These are phyloP conservation scores for Baronia brevicornis DNA, from an alignment of 2,888 invertebrate genomes.

Conservation along the genomic window DNA sequence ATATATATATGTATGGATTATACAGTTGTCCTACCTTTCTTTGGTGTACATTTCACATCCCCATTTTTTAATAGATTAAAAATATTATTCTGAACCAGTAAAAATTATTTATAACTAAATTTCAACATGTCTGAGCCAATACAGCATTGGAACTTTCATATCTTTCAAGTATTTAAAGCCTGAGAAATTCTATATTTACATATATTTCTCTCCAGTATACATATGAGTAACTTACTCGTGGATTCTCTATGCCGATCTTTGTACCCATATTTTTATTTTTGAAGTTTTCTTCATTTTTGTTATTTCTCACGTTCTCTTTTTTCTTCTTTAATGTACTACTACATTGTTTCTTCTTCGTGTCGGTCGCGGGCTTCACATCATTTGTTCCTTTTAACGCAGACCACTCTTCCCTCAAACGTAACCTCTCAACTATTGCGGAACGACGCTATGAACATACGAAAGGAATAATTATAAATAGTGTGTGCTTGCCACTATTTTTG, in stretches of 20 bases:
- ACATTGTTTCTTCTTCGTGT: conserved; percentile 4
- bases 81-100: too few species aligned
- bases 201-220: too few species aligned
- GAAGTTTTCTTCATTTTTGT: conserved; percentile 5
- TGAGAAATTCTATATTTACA: too few species aligned
- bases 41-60: too few species aligned
- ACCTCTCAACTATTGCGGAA: conserved; percentile 54
- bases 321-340: conserved; percentile 17
- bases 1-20: too few species aligned
- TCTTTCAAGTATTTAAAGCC: too few species aligned
- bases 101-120: too few species aligned
- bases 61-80: too few species aligned
- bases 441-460: conserved; percentile 41
- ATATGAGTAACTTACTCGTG: conserved; percentile 10
- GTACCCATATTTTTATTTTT: not conserved
- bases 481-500: too few species aligned
- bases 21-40: too few species aligned
- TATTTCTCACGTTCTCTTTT: conserved; percentile 7
- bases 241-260: conserved; percentile 1
- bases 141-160: too few species aligned
- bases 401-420: conserved; percentile 57
- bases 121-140: too few species aligned
- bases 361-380: conserved; percentile 20
- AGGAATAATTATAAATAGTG: not conserved
- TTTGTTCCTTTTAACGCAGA: conserved; percentile 50